A percentile compares a stretch with the other conserved stretches of the same genome.
These are phyloP conservation scores for Drosophila parabipectinata DNA, from an alignment of 1,140 invertebrate species.

Conservation along the genomic window DNA sequence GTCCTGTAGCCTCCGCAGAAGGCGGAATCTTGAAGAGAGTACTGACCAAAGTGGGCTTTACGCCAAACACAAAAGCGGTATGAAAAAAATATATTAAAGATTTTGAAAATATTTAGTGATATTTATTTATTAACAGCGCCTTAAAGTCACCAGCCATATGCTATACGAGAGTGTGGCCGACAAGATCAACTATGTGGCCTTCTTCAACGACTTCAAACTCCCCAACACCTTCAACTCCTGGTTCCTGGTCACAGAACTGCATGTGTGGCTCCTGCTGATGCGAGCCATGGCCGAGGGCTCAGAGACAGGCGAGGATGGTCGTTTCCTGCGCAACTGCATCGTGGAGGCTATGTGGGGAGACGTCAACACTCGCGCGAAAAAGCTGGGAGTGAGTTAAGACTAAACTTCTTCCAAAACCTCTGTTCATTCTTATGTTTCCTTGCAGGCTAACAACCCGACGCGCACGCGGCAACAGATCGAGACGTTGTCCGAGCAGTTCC, in stretches of 20 bases:
- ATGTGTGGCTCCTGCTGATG: slow-evolving; percentile 92
- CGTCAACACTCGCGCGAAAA: slow-evolving; percentile 88
- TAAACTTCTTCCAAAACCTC: background rate
- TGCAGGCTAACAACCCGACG: slow-evolving; percentile 86
- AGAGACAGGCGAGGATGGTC: slow-evolving; percentile 86
- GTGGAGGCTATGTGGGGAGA: slow-evolving; percentile 93
- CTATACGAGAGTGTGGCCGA: slow-evolving; percentile 88
- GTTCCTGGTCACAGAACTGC: slow-evolving; percentile 93
- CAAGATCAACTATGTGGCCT: slow-evolving; percentile 86
- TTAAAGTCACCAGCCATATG: slow-evolving; percentile 86
- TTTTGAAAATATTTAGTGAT: background rate
- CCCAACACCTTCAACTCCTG: slow-evolving; percentile 93
- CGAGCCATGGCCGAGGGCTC: slow-evolving; percentile 90
- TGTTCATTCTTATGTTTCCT: background rate
- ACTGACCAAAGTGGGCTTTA: slow-evolving; percentile 77
- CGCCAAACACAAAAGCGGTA: slow-evolving; percentile 77
- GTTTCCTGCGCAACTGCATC: slow-evolving; percentile 89
- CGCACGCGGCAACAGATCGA: slow-evolving; percentile 86
- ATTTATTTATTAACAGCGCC: slow-evolving; percentile 84
- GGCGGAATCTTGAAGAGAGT: slow-evolving; percentile 75
- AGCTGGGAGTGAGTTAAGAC: slow-evolving; percentile 87
- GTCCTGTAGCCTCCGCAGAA: slow-evolving; percentile 25
- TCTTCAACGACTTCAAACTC: slow-evolving; percentile 88
- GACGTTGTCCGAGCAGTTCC: slow-evolving; percentile 90
- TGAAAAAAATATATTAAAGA: background rate